These are phyloP conservation scores for Nemotelus nigrinus DNA, from an alignment of 2,888 invertebrate species.

Conservation along the genomic window DNA sequence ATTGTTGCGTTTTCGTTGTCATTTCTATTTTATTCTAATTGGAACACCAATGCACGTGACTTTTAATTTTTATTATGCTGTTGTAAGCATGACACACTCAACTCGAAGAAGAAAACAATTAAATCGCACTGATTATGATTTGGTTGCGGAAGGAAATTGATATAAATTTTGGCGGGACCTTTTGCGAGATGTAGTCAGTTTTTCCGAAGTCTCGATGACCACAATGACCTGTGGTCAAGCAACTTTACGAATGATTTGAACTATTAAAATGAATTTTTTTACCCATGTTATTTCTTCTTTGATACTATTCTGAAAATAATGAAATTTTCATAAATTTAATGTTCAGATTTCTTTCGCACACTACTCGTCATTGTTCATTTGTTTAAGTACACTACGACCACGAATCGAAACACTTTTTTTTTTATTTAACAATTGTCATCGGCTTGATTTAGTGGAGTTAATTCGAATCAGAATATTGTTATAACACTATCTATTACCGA, in stretches of 20 bases:
- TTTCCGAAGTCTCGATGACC: neutral
- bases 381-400: neutral
- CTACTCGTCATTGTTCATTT: constrained; percentile 34
- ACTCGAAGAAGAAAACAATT: no score
- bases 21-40: neutral
- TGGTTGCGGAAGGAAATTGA: neutral
- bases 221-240: neutral
- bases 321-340: neutral
- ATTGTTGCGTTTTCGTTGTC: neutral
- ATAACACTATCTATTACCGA: no score
- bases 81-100: no score
- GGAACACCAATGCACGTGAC: constrained; percentile 2
- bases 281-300: no score
- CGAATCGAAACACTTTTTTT: no score
- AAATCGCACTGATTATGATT: no score
- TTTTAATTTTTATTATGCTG: neutral
- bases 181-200: neutral
- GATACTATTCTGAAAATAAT: no score
- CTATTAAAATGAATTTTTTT: no score
- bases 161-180: neutral
- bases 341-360: constrained; percentile 31
- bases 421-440: no score
- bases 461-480: no score
- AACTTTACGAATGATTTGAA: no score
- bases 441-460: no score